Base-by-base conservation (phyloP, 2,888 invertebrate species). In the Stictocephala bisonia region DNA sequence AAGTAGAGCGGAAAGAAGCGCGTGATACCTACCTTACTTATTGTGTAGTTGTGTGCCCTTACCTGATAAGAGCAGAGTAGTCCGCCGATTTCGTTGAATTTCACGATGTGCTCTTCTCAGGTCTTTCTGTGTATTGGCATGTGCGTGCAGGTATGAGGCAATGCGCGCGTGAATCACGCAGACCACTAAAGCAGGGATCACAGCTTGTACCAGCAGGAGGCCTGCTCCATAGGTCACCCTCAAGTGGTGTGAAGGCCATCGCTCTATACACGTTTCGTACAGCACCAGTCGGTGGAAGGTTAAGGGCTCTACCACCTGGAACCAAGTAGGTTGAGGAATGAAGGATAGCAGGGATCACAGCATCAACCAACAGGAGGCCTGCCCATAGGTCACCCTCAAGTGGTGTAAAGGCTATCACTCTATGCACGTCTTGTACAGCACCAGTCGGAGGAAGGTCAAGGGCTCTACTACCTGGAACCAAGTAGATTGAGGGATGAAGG, bases 171-270 rank as follows among this genome's bases (percentile, higher is more conserved):
- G 82, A 1, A 82, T 78, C 18, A 77, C 76, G 27, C 76, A 76
- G 22, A 80, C 79, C 18, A 80, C 80, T 50, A 70, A 66, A n/a
- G 79, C 79, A 6, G 89, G 80, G 71, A 87, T 84, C 67, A 84
- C 88, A 77, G 94, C 88, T 80, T 94, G 83, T 83, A 93, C 90
- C 66, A 91, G 89, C 77, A 98, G 87, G 84, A 96, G 87, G 79
- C 95, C 95, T 83, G 97, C 97, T 81, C 97, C 92, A 78, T 93
- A 90, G 0, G 92, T 91, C 83, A 97, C 89, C 84, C 92, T 91
- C 81, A 78, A 74, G 15, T 73, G 72, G 41, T 75, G 77, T 24
- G 79, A 78, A 0, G 84, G 83, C 84, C 84, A 84, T 9, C 79
- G 77, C 77, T 84, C 84, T 29, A 82, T 80, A 78, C 84, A 84